A percentile compares a stretch with the other conserved stretches of the same genome.
Evolutionary conservation across 2,888 invertebrate genomes (phyloP).

Genomic region (Omphaloscelis lunosa): DNA sequence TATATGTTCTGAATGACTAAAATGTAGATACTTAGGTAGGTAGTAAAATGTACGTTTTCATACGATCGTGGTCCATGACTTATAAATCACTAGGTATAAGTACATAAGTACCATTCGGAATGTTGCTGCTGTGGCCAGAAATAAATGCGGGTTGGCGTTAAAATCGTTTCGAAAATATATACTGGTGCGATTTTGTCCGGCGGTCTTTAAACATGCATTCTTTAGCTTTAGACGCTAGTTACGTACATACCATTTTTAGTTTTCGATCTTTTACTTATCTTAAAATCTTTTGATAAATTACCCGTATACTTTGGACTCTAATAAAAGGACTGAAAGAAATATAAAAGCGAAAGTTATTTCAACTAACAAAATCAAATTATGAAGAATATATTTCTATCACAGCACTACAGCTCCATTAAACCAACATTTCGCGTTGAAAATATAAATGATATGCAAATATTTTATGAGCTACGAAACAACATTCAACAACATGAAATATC

Average conservation of each 20-base stretch:
- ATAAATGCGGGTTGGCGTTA: constrained; percentile 47
- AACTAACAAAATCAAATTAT: background rate
- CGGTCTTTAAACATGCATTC: constrained; percentile 37
- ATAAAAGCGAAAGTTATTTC: background rate
- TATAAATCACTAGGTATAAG: background rate
- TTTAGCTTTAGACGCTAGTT: background rate
- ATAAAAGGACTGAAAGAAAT: background rate
- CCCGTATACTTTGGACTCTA: background rate
- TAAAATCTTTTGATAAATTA: background rate
- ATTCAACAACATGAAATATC: constrained; percentile 22
- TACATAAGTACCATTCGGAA: constrained; percentile 21
- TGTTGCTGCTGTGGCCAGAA: constrained; percentile 25
- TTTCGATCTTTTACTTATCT: background rate
- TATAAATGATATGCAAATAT: constrained; percentile 4
- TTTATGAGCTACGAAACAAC: constrained; percentile 1
- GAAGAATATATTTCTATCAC: background rate
- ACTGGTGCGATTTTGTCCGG: constrained; percentile 33
- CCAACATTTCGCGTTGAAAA: constrained; percentile 4
- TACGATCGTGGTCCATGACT: background rate
- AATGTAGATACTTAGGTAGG: background rate
- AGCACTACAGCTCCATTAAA: constrained; percentile 24
- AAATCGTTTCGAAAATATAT: constrained; percentile 47
- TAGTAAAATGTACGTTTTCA: background rate
- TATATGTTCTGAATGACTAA: background rate
- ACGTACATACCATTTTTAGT: background rate